Evolutionary conservation across 2,113 vertebrate species (phyloP).

Genomic region (Corapipo altera): DNA sequence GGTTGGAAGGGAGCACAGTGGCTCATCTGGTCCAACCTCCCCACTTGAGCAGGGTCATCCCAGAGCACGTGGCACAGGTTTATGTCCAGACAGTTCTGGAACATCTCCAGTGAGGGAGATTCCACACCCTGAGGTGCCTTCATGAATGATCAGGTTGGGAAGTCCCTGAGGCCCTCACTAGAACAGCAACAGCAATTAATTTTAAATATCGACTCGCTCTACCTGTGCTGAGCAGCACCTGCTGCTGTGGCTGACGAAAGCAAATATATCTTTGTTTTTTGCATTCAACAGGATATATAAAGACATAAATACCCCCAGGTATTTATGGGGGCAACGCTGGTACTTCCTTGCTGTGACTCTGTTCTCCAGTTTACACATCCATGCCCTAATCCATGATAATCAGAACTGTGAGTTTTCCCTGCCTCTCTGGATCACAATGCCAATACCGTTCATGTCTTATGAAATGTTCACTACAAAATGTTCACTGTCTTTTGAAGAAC

Average conservation of each 20-base stretch:
- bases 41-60: background rate
- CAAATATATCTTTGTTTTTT: background rate
- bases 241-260: background rate
- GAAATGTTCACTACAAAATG: background rate
- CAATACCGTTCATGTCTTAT: background rate
- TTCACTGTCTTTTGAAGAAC: background rate
- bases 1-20: background rate
- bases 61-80: accelerated
- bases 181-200: background rate
- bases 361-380: background rate
- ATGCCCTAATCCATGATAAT: background rate
- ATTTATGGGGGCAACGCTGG: background rate
- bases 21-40: background rate
- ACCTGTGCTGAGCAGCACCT: background rate
- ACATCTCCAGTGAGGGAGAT: background rate
- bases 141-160: background rate
- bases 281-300: background rate
- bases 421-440: background rate
- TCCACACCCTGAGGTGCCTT: background rate
- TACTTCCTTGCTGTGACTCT: background rate
- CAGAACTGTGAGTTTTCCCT: background rate
- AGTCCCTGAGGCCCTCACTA: background rate
- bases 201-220: background rate
- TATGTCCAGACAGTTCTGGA: background rate
- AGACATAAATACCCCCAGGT: background rate